Evolutionary conservation across 1,140 invertebrate genomes (phyloP).

Genomic region (Ostrea edulis): DNA sequence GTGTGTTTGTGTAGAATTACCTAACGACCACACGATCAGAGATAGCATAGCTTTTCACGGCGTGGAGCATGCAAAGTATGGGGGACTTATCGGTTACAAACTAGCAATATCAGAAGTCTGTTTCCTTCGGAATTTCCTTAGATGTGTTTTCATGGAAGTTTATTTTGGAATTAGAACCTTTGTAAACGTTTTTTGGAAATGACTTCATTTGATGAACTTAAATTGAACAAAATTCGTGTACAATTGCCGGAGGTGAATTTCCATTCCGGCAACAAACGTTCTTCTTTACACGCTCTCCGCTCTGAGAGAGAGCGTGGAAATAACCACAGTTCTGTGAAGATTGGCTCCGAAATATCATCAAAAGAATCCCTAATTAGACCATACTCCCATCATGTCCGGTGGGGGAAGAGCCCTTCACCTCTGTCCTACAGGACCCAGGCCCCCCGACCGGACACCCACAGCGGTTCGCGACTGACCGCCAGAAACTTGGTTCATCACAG

Average conservation of each 20-base stretch:
- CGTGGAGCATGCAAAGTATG: neutral
- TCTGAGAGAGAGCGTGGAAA: neutral
- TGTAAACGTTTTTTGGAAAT: neutral
- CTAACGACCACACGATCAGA: constrained; percentile 20
- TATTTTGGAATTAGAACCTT: neutral
- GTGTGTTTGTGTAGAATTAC: constrained; percentile 1
- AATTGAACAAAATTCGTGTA: neutral
- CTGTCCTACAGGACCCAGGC: neutral
- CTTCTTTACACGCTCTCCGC: neutral
- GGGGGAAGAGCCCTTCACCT: neutral
- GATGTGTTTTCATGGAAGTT: neutral
- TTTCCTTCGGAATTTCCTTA: neutral
- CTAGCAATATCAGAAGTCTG: neutral
- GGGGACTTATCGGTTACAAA: neutral
- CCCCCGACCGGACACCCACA: neutral
- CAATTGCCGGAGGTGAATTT: neutral
- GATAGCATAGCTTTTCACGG: neutral
- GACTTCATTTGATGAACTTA: neutral
- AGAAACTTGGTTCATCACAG: neutral
- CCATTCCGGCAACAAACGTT: neutral
- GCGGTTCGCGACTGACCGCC: neutral
- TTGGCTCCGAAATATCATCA: neutral
- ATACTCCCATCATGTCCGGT: neutral
- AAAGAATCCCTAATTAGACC: neutral
- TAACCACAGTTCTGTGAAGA: neutral